These are phyloP conservation scores for Plagiodera versicolora DNA, from an alignment of 2,888 invertebrate species.

Conservation along the genomic window DNA sequence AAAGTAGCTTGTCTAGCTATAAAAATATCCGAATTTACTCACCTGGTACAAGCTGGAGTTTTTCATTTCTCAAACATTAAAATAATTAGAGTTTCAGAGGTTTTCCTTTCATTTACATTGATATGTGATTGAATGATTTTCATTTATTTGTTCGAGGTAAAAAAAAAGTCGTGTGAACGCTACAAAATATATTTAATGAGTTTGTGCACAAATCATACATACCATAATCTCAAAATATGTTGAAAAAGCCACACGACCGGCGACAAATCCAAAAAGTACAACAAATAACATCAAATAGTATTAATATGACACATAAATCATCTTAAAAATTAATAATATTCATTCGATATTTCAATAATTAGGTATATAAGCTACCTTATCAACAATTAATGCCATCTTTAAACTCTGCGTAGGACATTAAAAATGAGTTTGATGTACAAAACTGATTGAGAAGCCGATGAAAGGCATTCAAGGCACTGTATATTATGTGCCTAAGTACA, in stretches of 20 bases:
- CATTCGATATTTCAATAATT: conserved; percentile 31
- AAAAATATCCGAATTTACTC: too few species aligned
- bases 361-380: conserved; percentile 42
- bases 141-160: not conserved
- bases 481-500: conserved; percentile 44
- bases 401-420: conserved; percentile 3
- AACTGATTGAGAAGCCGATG: conserved; percentile 10
- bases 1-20: too few species aligned
- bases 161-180: conserved; percentile 25
- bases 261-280: conserved; percentile 32
- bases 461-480: conserved; percentile 13
- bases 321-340: conserved; percentile 37
- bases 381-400: conserved; percentile 33
- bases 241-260: conserved; percentile 23
- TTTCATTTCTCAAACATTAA: too few species aligned
- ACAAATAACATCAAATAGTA: conserved; percentile 45
- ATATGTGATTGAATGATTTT: too few species aligned
- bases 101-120: too few species aligned
- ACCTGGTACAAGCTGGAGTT: too few species aligned
- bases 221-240: conserved; percentile 42
- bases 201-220: conserved; percentile 41
- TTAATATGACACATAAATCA: conserved; percentile 46
- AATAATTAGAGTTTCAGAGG: too few species aligned
- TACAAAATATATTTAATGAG: conserved; percentile 38
- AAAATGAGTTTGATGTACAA: not conserved